These are phyloP conservation scores for Nothobranchius furzeri DNA, from an alignment of 2,113 vertebrate species.

Conservation along the genomic window DNA sequence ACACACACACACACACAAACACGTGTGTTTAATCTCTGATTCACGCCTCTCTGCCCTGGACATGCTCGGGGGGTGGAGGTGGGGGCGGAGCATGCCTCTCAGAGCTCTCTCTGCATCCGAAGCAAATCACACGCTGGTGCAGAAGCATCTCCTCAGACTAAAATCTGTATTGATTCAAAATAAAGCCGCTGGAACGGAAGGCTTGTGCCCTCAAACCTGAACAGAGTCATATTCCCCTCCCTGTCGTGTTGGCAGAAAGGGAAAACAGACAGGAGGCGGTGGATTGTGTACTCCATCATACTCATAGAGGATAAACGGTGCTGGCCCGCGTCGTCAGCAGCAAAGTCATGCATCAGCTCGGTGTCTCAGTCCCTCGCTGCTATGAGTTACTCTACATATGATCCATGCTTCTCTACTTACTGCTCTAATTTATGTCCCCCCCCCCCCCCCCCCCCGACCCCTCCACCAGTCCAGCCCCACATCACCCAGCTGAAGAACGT, in stretches of 20 bases:
- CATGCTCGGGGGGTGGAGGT: constrained; percentile 41
- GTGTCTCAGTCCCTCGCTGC: constrained; percentile 43
- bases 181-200: background rate
- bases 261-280: constrained; percentile 32
- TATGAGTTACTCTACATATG: constrained; percentile 16
- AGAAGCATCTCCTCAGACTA: constrained; percentile 30
- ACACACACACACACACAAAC: too few species aligned
- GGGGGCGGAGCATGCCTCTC: constrained; percentile 20
- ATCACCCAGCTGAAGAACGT: constrained; percentile 96
- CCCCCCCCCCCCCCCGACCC: background rate
- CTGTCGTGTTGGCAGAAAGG: constrained; percentile 9
- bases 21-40: constrained; percentile 44
- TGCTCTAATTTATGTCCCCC: background rate
- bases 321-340: constrained; percentile 42
- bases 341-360: constrained; percentile 58
- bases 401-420: constrained; percentile 18
- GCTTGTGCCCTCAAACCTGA: constrained; percentile 44
- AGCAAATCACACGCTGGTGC: constrained; percentile 21
- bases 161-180: constrained; percentile 52
- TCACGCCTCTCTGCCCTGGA: constrained; percentile 58
- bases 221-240: constrained; percentile 17
- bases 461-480: constrained; percentile 91
- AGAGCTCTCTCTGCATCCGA: constrained; percentile 14
- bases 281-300: constrained; percentile 8
- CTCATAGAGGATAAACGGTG: constrained; percentile 39